A percentile compares a stretch with the other conserved stretches of the same genome.
Conservation (phyloP, 2,888 invertebrate species). For the Deilephila elpenor region DNA sequence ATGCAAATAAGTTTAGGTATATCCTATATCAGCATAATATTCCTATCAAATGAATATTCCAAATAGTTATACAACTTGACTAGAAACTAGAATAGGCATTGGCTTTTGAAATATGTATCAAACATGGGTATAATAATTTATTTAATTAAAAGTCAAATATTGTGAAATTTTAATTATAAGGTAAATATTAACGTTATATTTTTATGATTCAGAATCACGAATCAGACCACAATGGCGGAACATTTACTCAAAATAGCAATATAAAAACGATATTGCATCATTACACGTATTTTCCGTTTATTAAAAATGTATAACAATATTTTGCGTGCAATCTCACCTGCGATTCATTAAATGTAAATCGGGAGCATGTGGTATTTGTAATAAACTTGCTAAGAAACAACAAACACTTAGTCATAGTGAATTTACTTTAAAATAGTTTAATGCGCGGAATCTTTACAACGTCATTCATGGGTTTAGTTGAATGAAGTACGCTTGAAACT, state of each 20-base stretch:
- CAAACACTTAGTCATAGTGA: conserved; percentile 17
- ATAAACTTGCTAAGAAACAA: conserved; percentile 24
- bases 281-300: conserved; percentile 1
- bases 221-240: not conserved
- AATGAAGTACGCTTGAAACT: too few species aligned
- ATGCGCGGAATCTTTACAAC: not conserved
- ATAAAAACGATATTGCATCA: conserved; percentile 6
- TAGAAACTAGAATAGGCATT: not conserved
- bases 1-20: not conserved
- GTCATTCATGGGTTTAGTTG: not conserved
- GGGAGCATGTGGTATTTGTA: conserved; percentile 42
- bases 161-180: not conserved
- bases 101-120: not conserved
- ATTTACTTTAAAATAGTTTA: conserved; percentile 12
- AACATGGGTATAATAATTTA: not conserved
- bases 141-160: not conserved
- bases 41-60: conserved; percentile 11
- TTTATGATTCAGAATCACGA: not conserved
- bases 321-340: conserved; percentile 31
- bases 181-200: not conserved
- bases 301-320: conserved; percentile 32
- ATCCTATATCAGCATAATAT: conserved; percentile 4
- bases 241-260: not conserved
- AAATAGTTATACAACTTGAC: not conserved
- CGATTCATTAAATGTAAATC: conserved; percentile 35